Evolutionary conservation across 1,140 invertebrate species (phyloP).

Genomic region (Psix sp.): DNA sequence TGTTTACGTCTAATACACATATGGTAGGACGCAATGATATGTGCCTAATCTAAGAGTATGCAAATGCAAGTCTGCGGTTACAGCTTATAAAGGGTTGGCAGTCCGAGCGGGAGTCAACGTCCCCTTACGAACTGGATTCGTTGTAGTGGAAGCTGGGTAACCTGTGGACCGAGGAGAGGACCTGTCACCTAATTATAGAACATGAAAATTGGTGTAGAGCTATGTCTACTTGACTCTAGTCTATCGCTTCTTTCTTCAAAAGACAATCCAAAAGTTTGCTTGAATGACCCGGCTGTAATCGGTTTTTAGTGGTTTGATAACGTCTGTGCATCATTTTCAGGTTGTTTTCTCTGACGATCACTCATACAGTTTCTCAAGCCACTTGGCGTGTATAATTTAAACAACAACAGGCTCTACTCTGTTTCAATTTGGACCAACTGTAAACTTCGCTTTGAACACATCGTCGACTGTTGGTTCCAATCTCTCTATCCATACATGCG

Average conservation of each 20-base stretch:
- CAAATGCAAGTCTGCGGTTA: constrained; percentile 27
- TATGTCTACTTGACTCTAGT: constrained; percentile 65
- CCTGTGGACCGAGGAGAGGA: constrained; percentile 40
- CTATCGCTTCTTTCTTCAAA: constrained; percentile 46
- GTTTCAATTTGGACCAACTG: too few relatives aligned
- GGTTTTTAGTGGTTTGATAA: too few relatives aligned
- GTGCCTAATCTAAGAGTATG: constrained; percentile 65
- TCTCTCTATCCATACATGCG: too few relatives aligned
- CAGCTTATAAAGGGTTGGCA: constrained; percentile 13
- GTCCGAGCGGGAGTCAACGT: background rate
- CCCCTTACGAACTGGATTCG: constrained; percentile 9
- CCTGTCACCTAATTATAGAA: constrained; percentile 61
- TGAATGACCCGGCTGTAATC: constrained; percentile 1
- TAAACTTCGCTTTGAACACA: too few relatives aligned
- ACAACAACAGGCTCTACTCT: too few relatives aligned
- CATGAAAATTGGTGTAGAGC: constrained; percentile 71
- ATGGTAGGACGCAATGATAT: constrained; percentile 71
- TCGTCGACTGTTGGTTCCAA: too few relatives aligned
- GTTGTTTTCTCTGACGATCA: too few relatives aligned
- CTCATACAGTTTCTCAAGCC: too few relatives aligned
- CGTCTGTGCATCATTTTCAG: too few relatives aligned
- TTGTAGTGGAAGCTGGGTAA: constrained; percentile 38
- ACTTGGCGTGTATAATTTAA: too few relatives aligned
- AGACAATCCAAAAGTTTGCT: constrained; percentile 34
- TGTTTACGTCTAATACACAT: constrained; percentile 49